Conservation (phyloP, 2,888 invertebrate genomes). For the Heliconius charithonia region DNA sequence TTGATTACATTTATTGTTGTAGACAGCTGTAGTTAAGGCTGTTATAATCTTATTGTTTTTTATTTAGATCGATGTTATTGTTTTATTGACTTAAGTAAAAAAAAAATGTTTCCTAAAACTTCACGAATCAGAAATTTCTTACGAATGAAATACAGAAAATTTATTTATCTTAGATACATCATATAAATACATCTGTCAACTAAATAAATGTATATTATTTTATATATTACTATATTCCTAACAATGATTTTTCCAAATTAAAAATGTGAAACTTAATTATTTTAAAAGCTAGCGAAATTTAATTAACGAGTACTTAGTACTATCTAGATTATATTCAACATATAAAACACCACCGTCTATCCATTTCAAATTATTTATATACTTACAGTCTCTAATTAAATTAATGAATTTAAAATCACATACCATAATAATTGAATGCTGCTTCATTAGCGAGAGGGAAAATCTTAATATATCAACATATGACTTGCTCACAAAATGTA, state of each 20-base stretch:
- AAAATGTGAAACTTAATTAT: no score
- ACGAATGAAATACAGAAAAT: no score
- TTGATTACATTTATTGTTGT: not conserved
- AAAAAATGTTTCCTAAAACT: not conserved
- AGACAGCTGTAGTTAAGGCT: not conserved
- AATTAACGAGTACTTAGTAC: not conserved
- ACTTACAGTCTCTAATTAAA: not conserved
- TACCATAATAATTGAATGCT: not conserved
- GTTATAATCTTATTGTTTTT: not conserved
- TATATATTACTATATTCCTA: no score
- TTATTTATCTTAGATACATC: no score
- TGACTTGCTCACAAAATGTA: constrained; percentile 12
- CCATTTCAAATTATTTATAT: not conserved
- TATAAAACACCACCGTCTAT: not conserved
- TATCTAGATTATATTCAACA: not conserved
- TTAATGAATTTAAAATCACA: not conserved
- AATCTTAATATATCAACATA: constrained; percentile 18
- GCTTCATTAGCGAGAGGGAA: constrained; percentile 17
- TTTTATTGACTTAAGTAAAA: not conserved
- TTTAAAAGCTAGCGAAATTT: not conserved
- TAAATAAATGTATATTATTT: no score
- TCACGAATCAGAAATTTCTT: not conserved
- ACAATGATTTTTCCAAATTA: no score
- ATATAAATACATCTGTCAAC: no score
- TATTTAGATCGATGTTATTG: not conserved